Conservation (phyloP, 1,140 invertebrate species). For the Thaumetopoea pityocampa region DNA sequence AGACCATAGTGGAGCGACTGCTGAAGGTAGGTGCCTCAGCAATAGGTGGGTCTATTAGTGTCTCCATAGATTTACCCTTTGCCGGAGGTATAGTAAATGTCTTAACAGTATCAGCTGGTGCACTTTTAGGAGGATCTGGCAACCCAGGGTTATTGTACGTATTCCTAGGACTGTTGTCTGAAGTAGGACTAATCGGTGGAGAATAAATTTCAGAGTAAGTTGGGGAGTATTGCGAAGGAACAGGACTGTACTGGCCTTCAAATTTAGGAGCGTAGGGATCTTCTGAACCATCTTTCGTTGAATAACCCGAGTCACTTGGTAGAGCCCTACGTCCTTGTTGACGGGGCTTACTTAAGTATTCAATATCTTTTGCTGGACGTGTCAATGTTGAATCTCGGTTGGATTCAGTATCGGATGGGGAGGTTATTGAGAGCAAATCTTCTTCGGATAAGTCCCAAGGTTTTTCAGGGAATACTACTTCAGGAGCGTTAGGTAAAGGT, state of each 20-base stretch:
- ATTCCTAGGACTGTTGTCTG: slow-evolving; percentile 56
- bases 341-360: slow-evolving; percentile 68
- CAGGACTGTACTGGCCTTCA: slow-evolving; percentile 62
- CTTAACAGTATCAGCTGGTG: slow-evolving; percentile 56
- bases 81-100: slow-evolving; percentile 63
- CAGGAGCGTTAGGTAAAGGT: slow-evolving; percentile 84
- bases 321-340: slow-evolving; percentile 75
- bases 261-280: slow-evolving; percentile 58
- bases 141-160: slow-evolving; percentile 55
- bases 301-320: slow-evolving; percentile 67
- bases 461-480: slow-evolving; percentile 87
- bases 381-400: slow-evolving; percentile 71
- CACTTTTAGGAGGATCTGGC: slow-evolving; percentile 69
- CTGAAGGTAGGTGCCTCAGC: slow-evolving; percentile 58
- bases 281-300: slow-evolving; percentile 62
- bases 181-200: slow-evolving; percentile 62
- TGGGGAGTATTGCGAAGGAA: slow-evolving; percentile 64
- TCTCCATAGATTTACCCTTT: slow-evolving; percentile 66
- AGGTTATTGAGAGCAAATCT: slow-evolving; percentile 76
- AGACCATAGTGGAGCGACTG: slow-evolving; percentile 72
- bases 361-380: slow-evolving; percentile 77
- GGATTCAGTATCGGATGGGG: slow-evolving; percentile 77
- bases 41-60: slow-evolving; percentile 55
- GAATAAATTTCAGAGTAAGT: slow-evolving; percentile 71
- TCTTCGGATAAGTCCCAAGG: slow-evolving; percentile 84